phyloP scores from a whole-genome alignment of 1,140 invertebrate genomes.

The Drosophila bifasciata region DNA sequence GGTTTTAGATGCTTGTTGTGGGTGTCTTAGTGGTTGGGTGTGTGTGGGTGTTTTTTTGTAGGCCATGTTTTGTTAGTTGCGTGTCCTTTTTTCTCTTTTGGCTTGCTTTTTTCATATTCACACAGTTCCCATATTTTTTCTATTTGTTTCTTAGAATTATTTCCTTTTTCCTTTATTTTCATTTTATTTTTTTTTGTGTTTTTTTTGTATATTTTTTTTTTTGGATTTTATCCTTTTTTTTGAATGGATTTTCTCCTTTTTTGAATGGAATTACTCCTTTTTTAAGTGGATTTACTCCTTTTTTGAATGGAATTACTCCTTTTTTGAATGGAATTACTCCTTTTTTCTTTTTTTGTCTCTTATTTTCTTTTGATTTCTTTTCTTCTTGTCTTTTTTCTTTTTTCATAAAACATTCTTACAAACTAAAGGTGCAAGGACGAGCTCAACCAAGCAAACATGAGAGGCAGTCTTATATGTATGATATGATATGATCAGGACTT shows the following conservation, averaged over 20 bases:
- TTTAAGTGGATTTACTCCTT: conserved; percentile 56
- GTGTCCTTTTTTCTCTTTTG: conserved; percentile 30
- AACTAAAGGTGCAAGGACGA: conserved; percentile 42
- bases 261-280: conserved; percentile 54
- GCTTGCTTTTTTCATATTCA: conserved; percentile 25
- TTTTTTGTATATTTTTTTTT: conserved; percentile 41
- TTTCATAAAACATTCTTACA: conserved; percentile 67
- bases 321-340: conserved; percentile 49
- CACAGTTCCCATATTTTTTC: conserved; percentile 40
- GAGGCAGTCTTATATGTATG: conserved; percentile 7
- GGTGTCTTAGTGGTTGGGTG: conserved; percentile 20
- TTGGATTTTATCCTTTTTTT: conserved; percentile 43
- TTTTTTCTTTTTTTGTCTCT: conserved; percentile 25
- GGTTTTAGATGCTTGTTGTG: conserved; percentile 25
- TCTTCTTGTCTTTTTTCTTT: conserved; percentile 40
- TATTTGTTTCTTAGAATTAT: conserved; percentile 46
- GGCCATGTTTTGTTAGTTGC: conserved; percentile 27
- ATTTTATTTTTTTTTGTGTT: conserved; percentile 48
- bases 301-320: conserved; percentile 53
- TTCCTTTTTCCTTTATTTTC: conserved; percentile 32
- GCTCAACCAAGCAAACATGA: conserved; percentile 20
- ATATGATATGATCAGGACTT: conserved; percentile 28
- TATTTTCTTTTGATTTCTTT: conserved; percentile 11
- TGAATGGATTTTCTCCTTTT: conserved; percentile 61
- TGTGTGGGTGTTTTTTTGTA: conserved; percentile 27